A percentile compares a stretch with the other conserved stretches of the same genome.
Evolutionary conservation across 1,140 invertebrate species (phyloP).

Genomic region (Bilobella aurantiaca): DNA sequence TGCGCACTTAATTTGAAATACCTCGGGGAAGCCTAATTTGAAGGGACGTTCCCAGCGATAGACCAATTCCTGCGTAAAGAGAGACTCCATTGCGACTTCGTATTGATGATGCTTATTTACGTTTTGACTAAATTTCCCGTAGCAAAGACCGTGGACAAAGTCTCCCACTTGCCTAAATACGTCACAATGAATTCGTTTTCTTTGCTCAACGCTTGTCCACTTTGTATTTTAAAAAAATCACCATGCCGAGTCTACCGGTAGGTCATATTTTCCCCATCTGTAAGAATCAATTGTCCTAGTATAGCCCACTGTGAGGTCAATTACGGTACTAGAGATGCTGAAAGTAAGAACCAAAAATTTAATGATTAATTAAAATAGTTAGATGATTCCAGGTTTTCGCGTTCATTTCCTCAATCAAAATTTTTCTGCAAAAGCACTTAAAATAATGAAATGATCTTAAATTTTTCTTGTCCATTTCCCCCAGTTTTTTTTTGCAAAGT

Average conservation of each 20-base stretch:
- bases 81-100: slow-evolving; percentile 16
- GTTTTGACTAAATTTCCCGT: slow-evolving; percentile 12
- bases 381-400: no score
- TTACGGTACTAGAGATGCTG: background rate
- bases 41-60: slow-evolving; percentile 17
- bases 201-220: background rate
- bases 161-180: background rate
- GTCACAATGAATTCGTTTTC: background rate
- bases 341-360: background rate
- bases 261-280: slow-evolving; percentile 22
- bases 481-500: no score
- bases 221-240: background rate
- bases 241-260: slow-evolving; percentile 21
- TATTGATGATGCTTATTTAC: slow-evolving; percentile 28
- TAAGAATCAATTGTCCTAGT: slow-evolving; percentile 10
- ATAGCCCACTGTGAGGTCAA: background rate
- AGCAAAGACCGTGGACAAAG: slow-evolving; percentile 28
- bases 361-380: no score
- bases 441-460: no score
- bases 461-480: no score
- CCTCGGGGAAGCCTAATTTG: background rate
- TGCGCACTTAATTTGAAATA: slow-evolving; percentile 17
- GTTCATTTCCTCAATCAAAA: no score
- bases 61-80: slow-evolving; percentile 25
- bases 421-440: no score